Percentiles rank a stretch among this genome's conserved stretches.
These are phyloP conservation scores for Thera obeliscata DNA, from an alignment of 2,888 invertebrate species.

Conservation along the genomic window DNA sequence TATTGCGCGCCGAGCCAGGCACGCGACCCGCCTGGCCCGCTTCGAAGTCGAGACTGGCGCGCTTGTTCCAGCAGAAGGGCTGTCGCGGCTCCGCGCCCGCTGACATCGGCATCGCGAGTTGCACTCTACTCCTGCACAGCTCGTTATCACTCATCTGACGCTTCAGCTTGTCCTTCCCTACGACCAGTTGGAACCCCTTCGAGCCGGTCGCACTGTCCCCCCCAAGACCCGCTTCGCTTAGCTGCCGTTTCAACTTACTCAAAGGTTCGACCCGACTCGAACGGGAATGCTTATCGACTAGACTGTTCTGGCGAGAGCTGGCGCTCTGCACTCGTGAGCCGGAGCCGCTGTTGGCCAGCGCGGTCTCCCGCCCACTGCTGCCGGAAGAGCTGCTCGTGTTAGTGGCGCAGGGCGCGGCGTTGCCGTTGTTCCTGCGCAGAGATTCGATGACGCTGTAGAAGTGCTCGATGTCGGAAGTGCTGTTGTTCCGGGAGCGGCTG, in stretches of 20 bases:
- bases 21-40: conserved; percentile 42
- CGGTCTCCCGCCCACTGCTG: conserved; percentile 58
- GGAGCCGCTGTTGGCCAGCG: conserved; percentile 47
- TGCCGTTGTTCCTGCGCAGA: conserved; percentile 56
- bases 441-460: conserved; percentile 75
- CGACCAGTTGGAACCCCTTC: conserved; percentile 71
- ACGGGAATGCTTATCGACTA: conserved; percentile 61
- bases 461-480: conserved; percentile 67
- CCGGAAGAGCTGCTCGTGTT: conserved; percentile 70
- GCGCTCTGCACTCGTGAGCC: conserved; percentile 46
- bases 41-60: conserved; percentile 66
- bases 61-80: conserved; percentile 69
- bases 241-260: conserved; percentile 62
- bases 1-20: conserved; percentile 41
- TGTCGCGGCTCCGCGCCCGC: conserved; percentile 76
- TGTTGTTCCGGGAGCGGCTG: conserved; percentile 61
- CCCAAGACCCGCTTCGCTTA: conserved; percentile 68
- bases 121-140: conserved; percentile 66
- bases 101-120: conserved; percentile 78
- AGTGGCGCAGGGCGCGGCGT: conserved; percentile 53
- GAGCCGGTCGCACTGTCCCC: conserved; percentile 47
- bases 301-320: conserved; percentile 68
- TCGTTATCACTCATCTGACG: conserved; percentile 77
- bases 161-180: conserved; percentile 72
- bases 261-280: conserved; percentile 53